phyloP scores from a whole-genome alignment of 2,888 invertebrate species.

The Orthosia incerta region DNA sequence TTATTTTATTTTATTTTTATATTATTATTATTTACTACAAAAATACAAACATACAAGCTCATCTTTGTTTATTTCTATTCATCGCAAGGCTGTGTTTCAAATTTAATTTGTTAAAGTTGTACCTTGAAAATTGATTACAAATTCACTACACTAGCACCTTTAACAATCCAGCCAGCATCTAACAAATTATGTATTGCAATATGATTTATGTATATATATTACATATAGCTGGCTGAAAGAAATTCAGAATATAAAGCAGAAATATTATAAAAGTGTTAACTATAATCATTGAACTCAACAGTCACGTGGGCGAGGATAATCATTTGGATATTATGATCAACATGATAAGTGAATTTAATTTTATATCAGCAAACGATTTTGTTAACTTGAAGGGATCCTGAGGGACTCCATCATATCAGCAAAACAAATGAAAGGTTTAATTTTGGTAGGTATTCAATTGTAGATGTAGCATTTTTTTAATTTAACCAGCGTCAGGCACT shows the following conservation, averaged over 20 bases:
- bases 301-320: too few relatives aligned
- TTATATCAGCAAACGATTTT: background rate
- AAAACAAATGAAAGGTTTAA: background rate
- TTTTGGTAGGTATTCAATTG: too few relatives aligned
- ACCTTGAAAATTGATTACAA: constrained; percentile 63
- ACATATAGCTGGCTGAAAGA: constrained; percentile 6
- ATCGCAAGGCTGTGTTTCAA: constrained; percentile 39
- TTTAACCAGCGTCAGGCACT: too few relatives aligned
- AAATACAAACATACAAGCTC: constrained; percentile 8
- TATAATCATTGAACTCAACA: too few relatives aligned
- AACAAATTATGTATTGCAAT: constrained; percentile 41
- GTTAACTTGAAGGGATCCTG: background rate
- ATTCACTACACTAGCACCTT: constrained; percentile 48
- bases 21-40: background rate
- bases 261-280: background rate
- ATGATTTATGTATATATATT: constrained; percentile 27
- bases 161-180: constrained; percentile 27
- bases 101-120: constrained; percentile 57
- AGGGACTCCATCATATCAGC: background rate
- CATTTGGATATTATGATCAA: too few relatives aligned
- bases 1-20: background rate
- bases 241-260: background rate
- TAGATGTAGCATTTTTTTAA: too few relatives aligned
- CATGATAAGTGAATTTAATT: background rate
- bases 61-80: constrained; percentile 44